A percentile compares a stretch with the other conserved stretches of the same genome.
These are phyloP conservation scores for Trididemnum clinides DNA, from an alignment of 23 tunicate genomes.

Conservation along the genomic window DNA sequence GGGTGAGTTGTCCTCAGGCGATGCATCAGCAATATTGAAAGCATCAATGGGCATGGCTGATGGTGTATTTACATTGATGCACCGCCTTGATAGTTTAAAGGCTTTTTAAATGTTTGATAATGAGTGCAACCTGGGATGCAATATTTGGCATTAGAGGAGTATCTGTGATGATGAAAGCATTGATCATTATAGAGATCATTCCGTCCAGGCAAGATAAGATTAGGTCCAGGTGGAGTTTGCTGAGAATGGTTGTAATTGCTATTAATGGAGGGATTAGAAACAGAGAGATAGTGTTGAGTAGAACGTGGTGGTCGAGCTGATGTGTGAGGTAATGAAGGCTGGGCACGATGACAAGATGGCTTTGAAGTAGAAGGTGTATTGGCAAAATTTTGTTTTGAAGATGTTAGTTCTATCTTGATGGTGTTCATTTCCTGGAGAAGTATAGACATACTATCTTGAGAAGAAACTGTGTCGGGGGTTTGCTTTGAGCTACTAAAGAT, in stretches of 20 bases:
- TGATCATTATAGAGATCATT: background rate
- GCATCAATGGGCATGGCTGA: background rate
- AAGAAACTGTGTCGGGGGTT: background rate
- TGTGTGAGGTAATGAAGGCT: too few relatives aligned
- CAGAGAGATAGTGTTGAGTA: background rate
- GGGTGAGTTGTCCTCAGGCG: background rate
- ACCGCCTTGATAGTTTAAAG: slow-evolving; percentile 19
- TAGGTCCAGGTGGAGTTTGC: background rate
- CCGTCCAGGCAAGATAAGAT: background rate
- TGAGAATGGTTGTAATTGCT: too few relatives aligned
- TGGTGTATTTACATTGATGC: background rate
- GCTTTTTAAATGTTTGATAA: background rate
- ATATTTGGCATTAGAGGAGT: background rate
- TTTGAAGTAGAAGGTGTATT: too few relatives aligned
- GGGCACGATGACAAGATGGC: too few relatives aligned
- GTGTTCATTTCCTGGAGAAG: background rate
- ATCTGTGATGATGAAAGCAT: background rate
- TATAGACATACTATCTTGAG: background rate
- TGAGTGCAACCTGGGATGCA: background rate
- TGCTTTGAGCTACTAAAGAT: background rate
- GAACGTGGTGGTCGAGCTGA: background rate
- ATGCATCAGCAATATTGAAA: background rate
- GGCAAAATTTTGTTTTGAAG: too few relatives aligned
- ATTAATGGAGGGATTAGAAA: too few relatives aligned
- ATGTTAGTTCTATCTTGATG: background rate